Evolutionary conservation across 2,113 vertebrate species (phyloP).

Genomic region (Leucopternis melanops): DNA sequence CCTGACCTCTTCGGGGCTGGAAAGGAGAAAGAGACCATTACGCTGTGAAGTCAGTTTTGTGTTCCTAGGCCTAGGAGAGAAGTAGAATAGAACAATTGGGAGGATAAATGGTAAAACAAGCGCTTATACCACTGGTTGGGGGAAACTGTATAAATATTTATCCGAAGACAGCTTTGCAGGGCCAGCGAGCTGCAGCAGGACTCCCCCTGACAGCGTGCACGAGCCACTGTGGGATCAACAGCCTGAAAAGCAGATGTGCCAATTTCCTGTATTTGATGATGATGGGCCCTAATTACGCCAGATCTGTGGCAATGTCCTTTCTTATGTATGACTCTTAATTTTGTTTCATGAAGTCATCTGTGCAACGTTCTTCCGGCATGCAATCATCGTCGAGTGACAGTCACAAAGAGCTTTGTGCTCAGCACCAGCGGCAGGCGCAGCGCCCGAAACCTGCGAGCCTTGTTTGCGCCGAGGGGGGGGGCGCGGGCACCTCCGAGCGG

Average conservation of each 20-base stretch:
- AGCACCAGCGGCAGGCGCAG: not conserved
- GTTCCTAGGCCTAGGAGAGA: not conserved
- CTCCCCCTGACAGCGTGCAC: slow-evolving; percentile 19
- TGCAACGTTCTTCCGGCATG: slow-evolving; percentile 46
- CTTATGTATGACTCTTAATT: slow-evolving; percentile 66
- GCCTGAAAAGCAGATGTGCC: slow-evolving; percentile 78
- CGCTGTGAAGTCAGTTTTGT: not conserved
- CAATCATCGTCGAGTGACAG: not conserved
- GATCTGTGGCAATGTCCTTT: slow-evolving; percentile 70
- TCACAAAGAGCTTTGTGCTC: not conserved
- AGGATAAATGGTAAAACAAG: slow-evolving; percentile 41
- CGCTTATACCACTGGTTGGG: slow-evolving; percentile 43
- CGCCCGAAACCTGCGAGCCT: not conserved
- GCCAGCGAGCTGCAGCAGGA: slow-evolving; percentile 40
- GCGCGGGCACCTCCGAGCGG: not conserved
- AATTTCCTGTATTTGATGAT: slow-evolving; percentile 77
- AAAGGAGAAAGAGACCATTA: not conserved
- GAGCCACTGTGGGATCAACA: slow-evolving; percentile 60
- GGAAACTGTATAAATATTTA: slow-evolving; percentile 64
- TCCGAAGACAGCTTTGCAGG: slow-evolving; percentile 58
- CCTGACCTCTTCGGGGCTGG: not conserved
- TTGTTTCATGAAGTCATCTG: slow-evolving; percentile 57
- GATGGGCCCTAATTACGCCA: slow-evolving; percentile 74
- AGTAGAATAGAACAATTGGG: slow-evolving; percentile 25
- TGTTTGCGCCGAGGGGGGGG: no score